Evolutionary conservation across 1,140 invertebrate genomes (phyloP).

Genomic region (Trissolcus basalis): DNA sequence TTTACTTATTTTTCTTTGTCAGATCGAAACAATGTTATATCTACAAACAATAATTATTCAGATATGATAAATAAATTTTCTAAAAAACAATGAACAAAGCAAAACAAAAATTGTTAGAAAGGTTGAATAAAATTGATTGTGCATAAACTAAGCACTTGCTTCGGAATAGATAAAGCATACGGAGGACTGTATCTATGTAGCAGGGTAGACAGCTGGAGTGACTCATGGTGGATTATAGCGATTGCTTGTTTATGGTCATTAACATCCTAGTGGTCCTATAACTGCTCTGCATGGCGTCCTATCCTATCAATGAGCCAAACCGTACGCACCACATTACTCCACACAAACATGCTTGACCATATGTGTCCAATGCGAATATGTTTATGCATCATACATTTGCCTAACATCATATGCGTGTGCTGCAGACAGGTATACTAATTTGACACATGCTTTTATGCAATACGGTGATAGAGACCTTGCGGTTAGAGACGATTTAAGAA

Average conservation of each 20-base stretch:
- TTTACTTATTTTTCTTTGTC: too few relatives aligned
- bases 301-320: constrained; percentile 56
- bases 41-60: too few relatives aligned
- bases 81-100: too few relatives aligned
- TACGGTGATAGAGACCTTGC: constrained; percentile 35
- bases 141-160: constrained; percentile 26
- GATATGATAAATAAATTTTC: too few relatives aligned
- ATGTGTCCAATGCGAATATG: constrained; percentile 43
- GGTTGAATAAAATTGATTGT: constrained; percentile 1
- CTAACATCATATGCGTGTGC: constrained; percentile 25
- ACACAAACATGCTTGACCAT: constrained; percentile 32
- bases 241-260: constrained; percentile 76
- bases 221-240: constrained; percentile 74
- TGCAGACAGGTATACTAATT: constrained; percentile 54
- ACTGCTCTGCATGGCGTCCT: constrained; percentile 69
- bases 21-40: too few relatives aligned
- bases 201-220: constrained; percentile 71
- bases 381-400: constrained; percentile 36
- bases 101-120: neutral
- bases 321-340: constrained; percentile 43
- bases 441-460: constrained; percentile 9
- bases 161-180: constrained; percentile 61
- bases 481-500: constrained; percentile 27
- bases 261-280: constrained; percentile 74
- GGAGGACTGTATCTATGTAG: constrained; percentile 68